Conservation (phyloP, 2,888 invertebrate genomes). For the Slavum lentiscoides region DNA sequence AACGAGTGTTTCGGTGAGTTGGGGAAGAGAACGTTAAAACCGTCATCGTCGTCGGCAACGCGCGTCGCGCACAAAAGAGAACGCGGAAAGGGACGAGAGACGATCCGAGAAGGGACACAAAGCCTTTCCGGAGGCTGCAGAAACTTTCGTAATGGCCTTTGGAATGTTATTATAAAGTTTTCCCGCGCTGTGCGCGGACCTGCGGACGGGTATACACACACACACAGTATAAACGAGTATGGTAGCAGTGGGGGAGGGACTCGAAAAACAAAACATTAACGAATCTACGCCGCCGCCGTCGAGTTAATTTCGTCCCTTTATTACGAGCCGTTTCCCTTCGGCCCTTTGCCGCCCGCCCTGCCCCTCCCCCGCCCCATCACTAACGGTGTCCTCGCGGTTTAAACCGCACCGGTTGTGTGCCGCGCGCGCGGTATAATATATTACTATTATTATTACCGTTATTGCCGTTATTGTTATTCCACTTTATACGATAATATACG, state of each 20-base stretch:
- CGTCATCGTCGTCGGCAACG: neutral
- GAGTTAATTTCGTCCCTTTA: slow-evolving; percentile 52
- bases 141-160: slow-evolving; percentile 47
- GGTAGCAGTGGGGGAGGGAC: neutral
- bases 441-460: neutral
- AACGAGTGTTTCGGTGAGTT: neutral
- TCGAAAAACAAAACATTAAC: slow-evolving; percentile 52
- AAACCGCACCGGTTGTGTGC: neutral
- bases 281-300: slow-evolving; percentile 35
- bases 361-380: no score
- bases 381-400: neutral
- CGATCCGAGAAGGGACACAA: slow-evolving; percentile 39
- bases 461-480: neutral
- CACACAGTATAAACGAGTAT: neutral
- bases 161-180: slow-evolving; percentile 53
- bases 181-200: neutral
- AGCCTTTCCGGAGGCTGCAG: slow-evolving; percentile 44
- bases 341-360: no score
- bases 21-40: neutral
- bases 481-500: no score
- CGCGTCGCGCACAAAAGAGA: neutral
- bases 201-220: neutral
- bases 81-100: neutral
- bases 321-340: slow-evolving; percentile 40
- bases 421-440: no score